Evolutionary conservation across 2,113 vertebrate species (phyloP), one percentile per base, ranked within the genome.

Genomic region (Xiphophorus maculatus): DNA sequence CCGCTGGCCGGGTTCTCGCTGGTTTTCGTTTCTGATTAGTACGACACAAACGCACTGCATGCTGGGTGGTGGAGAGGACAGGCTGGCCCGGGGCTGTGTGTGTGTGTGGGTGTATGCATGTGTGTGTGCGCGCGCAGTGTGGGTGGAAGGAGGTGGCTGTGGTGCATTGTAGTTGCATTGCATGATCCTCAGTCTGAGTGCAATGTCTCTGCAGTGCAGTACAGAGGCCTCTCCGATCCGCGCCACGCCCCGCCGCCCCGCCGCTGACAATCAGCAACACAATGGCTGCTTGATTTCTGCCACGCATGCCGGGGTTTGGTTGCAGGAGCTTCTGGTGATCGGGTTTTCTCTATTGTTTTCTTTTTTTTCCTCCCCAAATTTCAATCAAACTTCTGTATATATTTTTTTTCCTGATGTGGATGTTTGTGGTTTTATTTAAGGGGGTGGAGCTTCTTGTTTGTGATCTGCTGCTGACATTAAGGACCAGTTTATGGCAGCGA

Each of bases 131-230:
- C n/a, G n/a, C n/a, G n/a, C n/a, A n/a, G n/a, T 76, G 83, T 84
- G 81, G 84, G 84, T 90, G 81, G 78, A 74, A 82, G 90, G 88
- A 89, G 90, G 86, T 92, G 86, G 90, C 85, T 91, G 91, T 90
- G 90, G 97, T 98, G 97, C 97, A 98, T 98, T 98, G 97, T 98
- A 97, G 97, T 98, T 98, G 97, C 97, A 99, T 99, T 99, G 97
- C 97, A 99, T 96, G 96, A 96, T 95, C 92, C 92, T 92, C 88
- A 86, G 83, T 88, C 88, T 76, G 87, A 93, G 90, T 99, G 97
- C 97, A 97, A 96, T 98, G 97, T 96, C 95, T 92, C 97, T 96
- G 95, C 97, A 99, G 97, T 97, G 96, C 97, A 98, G 93, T 91
- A 94, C 95, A 95, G 97, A 97, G 96, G 95, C 95, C 90, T 93